Evolutionary conservation across 53 echinoderm and acorn worm species (phyloP).

Genomic region (Arbacia lixula): DNA sequence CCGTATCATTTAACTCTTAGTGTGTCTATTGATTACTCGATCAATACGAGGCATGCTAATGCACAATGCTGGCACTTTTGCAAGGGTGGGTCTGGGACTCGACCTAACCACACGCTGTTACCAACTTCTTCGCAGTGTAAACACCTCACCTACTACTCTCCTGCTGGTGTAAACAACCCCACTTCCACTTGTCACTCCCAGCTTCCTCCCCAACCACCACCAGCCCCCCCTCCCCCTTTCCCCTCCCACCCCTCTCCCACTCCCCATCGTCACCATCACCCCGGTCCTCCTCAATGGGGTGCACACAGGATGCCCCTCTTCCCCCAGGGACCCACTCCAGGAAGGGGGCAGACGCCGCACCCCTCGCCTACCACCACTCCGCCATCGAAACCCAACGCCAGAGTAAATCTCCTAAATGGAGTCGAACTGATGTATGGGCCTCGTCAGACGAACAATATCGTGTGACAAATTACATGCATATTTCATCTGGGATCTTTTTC

Average conservation of each 20-base stretch:
- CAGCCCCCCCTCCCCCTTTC: background rate
- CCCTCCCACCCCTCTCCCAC: background rate
- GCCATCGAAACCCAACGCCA: constrained; percentile 21
- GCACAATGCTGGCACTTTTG: no score
- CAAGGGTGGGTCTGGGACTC: no score
- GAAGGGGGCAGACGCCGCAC: background rate
- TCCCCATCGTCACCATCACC: background rate
- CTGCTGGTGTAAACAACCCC: no score
- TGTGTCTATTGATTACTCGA: no score
- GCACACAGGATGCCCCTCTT: no score
- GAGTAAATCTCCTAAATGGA: constrained; percentile 42
- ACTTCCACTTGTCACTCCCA: background rate
- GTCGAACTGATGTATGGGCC: constrained; percentile 45
- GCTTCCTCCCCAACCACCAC: background rate
- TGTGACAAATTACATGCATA: constrained; percentile 60
- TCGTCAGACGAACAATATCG: constrained; percentile 40
- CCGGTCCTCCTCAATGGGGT: background rate
- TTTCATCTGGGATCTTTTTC: constrained; percentile 44
- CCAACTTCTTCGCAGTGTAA: background rate
- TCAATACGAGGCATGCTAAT: no score
- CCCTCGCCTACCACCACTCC: constrained; percentile 25
- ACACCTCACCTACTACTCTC: background rate
- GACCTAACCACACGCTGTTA: no score
- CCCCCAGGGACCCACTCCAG: no score
- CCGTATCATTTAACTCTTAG: no score